A percentile compares a stretch with the other conserved stretches of the same genome.
Evolutionary conservation across 2,113 vertebrate species (phyloP).

Genomic region (Isichthys henryi): DNA sequence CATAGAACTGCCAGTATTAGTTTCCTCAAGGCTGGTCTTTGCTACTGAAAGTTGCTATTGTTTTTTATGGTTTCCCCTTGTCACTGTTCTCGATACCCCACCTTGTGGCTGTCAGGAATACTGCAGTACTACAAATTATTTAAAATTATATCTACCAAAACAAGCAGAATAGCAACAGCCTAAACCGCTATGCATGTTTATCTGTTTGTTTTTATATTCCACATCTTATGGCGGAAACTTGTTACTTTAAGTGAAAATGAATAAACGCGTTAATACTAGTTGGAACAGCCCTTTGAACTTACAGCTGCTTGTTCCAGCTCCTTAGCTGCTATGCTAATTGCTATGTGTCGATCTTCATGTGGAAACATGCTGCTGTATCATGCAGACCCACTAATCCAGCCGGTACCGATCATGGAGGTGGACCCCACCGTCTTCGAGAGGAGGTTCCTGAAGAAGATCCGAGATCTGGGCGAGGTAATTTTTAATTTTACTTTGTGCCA

Average conservation of each 20-base stretch:
- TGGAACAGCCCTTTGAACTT: neutral
- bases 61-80: conserved; percentile 31
- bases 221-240: neutral
- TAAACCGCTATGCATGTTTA: neutral
- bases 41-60: neutral
- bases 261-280: neutral
- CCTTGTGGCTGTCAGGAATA: conserved; percentile 36
- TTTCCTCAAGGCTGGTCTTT: neutral
- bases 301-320: neutral
- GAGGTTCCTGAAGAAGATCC: conserved; percentile 78
- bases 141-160: neutral
- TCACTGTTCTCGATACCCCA: conserved; percentile 29
- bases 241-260: neutral
- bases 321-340: neutral
- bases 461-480: conserved; percentile 83
- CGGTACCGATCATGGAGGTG: conserved; percentile 63
- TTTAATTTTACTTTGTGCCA: neutral
- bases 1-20: neutral
- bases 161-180: neutral
- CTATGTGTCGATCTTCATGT: neutral
- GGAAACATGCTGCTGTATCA: neutral
- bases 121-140: conserved; percentile 26
- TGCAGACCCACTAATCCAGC: conserved; percentile 55
- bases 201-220: neutral
- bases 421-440: conserved; percentile 92